Evolutionary conservation across 2,113 vertebrate species (phyloP), one percentile per base, ranked within the genome.

Genomic region (Smithornis capensis): DNA sequence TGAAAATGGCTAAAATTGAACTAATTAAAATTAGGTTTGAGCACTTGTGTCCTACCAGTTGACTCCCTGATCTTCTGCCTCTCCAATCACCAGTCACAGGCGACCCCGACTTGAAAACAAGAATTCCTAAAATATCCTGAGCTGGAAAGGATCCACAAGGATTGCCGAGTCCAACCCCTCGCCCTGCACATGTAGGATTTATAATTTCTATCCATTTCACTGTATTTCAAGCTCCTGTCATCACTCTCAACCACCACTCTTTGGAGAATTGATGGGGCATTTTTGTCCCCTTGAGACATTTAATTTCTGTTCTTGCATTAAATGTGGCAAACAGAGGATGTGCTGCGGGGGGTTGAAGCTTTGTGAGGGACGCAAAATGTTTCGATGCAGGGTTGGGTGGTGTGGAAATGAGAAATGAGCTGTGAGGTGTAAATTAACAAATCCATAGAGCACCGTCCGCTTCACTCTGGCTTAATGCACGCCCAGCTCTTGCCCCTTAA

Each of bases 101-200:
- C 0, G 0, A 28, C 12, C 7, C 37, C 2, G 13, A 7, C 10
- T 19, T 37, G 29, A 65, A 70, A 65, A 23, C 13, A 14, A 0
- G 0, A 10, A 37, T n/a, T 35, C n/a, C 38, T 53, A 8, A 29
- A 21, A 38, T 14, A 10, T 25, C 60, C 69, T 38, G 69, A 60
- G 28, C 37, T 60, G 53, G 24, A 68, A 67, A 10, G 27, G 37
- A 45, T 33, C 22, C 44, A 28, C 37, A 13, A 11, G 37, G 50
- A 57, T 50, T 31, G 9, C 12, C 15, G 12, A 37, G 44, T 33
- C 42, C 65, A 71, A 22, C 14, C 14, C 18, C 23, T 50, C 31
- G 35, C 59, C 25, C 59, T 59, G 60, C 25, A 24, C 0, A 1
- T 31, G 13, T 1, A 9, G 6, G 1, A 8, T 52, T 44, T 44